Evolutionary conservation across 2,797 vertebrate species (phyloP).

Genomic region (Halcyon leucocephala): DNA sequence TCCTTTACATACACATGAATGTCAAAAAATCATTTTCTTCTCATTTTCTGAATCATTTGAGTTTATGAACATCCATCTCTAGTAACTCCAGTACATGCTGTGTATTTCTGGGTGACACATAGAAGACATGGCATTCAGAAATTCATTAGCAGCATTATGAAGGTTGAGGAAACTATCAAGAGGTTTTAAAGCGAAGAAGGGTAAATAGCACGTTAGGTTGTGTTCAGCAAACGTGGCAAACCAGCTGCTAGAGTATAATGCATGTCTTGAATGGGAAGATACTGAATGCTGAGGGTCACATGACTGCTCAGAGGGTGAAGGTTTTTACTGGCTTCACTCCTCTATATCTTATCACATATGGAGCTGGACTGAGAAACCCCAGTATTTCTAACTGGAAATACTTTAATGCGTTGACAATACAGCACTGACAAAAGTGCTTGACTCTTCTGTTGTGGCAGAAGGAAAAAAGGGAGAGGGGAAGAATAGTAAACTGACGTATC

Average conservation of each 20-base stretch:
- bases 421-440: background rate
- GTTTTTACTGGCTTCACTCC: background rate
- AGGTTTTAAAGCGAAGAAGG: background rate
- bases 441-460: background rate
- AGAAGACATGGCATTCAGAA: background rate
- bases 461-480: background rate
- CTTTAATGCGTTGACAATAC: background rate
- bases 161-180: background rate
- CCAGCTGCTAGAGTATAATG: background rate
- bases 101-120: background rate
- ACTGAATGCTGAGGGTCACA: background rate
- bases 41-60: conserved; percentile 17
- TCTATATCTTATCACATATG: rapidly evolving
- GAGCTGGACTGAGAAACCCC: background rate
- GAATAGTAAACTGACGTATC: background rate
- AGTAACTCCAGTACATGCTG: conserved; percentile 26
- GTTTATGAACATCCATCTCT: conserved; percentile 39
- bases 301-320: background rate
- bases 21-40: conserved; percentile 58
- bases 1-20: background rate
- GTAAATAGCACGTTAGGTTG: background rate
- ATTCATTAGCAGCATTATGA: background rate
- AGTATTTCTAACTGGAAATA: background rate
- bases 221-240: background rate
- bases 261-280: background rate